These are phyloP conservation scores for Drosophila meridionalis DNA, from an alignment of 2,888 invertebrate genomes.

Conservation along the genomic window DNA sequence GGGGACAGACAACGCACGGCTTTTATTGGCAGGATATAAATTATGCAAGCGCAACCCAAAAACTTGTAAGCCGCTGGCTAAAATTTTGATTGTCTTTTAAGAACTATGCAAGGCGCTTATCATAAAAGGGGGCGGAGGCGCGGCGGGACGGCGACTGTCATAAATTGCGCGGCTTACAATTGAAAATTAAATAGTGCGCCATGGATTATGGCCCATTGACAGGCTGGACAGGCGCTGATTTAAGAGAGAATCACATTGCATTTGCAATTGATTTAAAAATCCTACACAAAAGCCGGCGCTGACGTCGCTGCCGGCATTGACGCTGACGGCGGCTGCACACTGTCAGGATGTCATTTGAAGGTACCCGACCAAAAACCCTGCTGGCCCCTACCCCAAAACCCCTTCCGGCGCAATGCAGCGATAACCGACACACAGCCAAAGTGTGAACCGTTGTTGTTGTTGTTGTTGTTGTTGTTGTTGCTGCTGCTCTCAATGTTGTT, in stretches of 20 bases:
- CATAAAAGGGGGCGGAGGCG: neutral
- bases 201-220: constrained; percentile 69
- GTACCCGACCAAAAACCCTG: constrained; percentile 30
- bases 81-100: constrained; percentile 76
- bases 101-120: constrained; percentile 45
- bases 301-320: constrained; percentile 24
- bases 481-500: constrained; percentile 27
- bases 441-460: constrained; percentile 56
- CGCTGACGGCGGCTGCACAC: constrained; percentile 31
- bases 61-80: constrained; percentile 74
- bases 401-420: constrained; percentile 47
- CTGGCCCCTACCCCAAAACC: constrained; percentile 1
- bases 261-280: constrained; percentile 76
- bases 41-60: constrained; percentile 60
- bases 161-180: constrained; percentile 69
- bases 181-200: constrained; percentile 75
- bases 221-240: constrained; percentile 66
- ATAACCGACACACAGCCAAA: constrained; percentile 69
- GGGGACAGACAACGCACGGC: constrained; percentile 39
- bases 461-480: constrained; percentile 10
- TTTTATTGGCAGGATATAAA: constrained; percentile 77
- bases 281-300: constrained; percentile 64
- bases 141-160: constrained; percentile 26
- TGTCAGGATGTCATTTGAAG: constrained; percentile 66
- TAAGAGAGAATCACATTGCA: constrained; percentile 72